A percentile compares a stretch with the other conserved stretches of the same genome.
phyloP scores from a whole-genome alignment of 2,797 vertebrate genomes.

The Iguana delicatissima region DNA sequence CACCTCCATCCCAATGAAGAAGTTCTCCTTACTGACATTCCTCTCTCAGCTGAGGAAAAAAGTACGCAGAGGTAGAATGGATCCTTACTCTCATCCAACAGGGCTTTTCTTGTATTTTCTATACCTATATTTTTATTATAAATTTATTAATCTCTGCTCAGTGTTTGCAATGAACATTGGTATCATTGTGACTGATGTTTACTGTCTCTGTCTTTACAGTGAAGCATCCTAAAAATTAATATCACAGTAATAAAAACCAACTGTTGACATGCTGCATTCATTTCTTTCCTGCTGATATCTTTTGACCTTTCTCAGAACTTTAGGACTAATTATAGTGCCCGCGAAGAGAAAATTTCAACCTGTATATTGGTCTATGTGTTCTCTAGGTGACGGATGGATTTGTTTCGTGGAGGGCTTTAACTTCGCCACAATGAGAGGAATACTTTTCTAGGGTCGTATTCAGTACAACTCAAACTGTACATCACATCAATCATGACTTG shows the following conservation, averaged over 20 bases:
- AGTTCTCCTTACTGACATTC: slow-evolving; percentile 59
- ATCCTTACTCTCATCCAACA: not conserved
- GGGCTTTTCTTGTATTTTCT: not conserved
- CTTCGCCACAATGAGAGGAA: not conserved
- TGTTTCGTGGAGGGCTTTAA: not conserved
- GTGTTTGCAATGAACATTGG: not conserved
- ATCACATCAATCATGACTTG: not conserved
- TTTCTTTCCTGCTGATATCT: not conserved
- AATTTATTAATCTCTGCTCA: not conserved
- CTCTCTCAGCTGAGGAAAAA: not conserved
- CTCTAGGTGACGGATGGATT: not conserved
- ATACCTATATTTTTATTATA: not conserved
- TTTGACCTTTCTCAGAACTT: not conserved
- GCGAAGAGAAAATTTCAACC: not conserved
- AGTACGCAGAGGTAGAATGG: not conserved
- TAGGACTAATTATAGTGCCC: not conserved
- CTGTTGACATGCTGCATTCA: not conserved
- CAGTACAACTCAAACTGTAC: not conserved
- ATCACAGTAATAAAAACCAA: not conserved
- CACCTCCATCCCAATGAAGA: slow-evolving; percentile 45
- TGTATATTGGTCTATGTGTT: not conserved
- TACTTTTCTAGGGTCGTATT: not conserved
- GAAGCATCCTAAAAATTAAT: not conserved
- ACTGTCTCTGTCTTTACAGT: not conserved
- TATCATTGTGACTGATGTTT: not conserved